A percentile compares a stretch with the other conserved stretches of the same genome.
Evolutionary conservation across 2,113 vertebrate species (phyloP).

Genomic region (Alligator sinensis): DNA sequence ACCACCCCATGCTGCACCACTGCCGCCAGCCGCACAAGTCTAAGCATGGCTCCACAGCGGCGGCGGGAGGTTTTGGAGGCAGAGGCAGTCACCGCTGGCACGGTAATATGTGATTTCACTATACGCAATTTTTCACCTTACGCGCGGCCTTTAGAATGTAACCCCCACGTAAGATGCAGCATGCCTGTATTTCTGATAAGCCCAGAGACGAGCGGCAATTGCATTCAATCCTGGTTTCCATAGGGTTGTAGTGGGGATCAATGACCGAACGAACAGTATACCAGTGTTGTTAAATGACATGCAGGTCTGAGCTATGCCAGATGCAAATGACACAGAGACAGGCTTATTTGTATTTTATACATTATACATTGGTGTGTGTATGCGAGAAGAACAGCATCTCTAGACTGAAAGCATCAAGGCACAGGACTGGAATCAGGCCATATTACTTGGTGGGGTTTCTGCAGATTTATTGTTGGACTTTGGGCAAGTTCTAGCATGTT

Average conservation of each 20-base stretch:
- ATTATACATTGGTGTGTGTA: neutral
- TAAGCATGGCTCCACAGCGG: too few relatives aligned
- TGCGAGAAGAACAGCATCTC: neutral
- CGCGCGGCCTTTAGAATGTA: too few relatives aligned
- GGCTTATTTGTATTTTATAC: accelerated
- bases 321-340: neutral
- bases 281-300: neutral
- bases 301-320: neutral
- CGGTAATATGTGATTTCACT: too few relatives aligned
- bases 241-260: accelerated
- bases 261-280: neutral
- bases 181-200: neutral
- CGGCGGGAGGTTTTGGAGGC: too few relatives aligned
- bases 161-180: too few relatives aligned
- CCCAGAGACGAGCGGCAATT: neutral
- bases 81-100: too few relatives aligned
- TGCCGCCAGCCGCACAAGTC: too few relatives aligned
- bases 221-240: neutral
- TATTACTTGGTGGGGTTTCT: neutral
- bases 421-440: neutral
- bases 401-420: neutral
- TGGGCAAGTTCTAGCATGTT: neutral
- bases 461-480: neutral
- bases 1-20: too few relatives aligned
- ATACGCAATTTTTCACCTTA: too few relatives aligned